Evolutionary conservation across 2,888 invertebrate genomes (phyloP).

Genomic region (Congeria kusceri): DNA sequence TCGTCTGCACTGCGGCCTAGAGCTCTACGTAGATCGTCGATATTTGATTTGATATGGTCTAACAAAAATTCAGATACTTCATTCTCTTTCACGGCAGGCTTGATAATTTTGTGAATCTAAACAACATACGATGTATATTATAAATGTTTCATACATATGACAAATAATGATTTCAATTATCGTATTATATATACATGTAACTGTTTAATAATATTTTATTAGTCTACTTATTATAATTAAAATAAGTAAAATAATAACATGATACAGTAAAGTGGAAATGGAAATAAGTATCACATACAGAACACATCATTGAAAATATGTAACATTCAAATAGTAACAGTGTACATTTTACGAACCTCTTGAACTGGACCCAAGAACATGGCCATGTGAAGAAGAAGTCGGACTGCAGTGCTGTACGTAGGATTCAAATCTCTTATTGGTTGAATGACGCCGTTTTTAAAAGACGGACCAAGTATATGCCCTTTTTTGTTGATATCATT

Average conservation of each 20-base stretch:
- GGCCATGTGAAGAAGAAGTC: slow-evolving; percentile 77
- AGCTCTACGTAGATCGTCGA: slow-evolving; percentile 52
- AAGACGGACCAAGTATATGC: slow-evolving; percentile 60
- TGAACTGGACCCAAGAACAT: slow-evolving; percentile 69
- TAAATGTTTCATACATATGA: too few species aligned
- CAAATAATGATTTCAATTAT: too few species aligned
- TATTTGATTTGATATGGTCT: slow-evolving; percentile 68
- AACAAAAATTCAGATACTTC: slow-evolving; percentile 56
- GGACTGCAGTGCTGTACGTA: slow-evolving; percentile 63
- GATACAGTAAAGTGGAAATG: too few species aligned
- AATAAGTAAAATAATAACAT: too few species aligned
- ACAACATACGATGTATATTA: too few species aligned
- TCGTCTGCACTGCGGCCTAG: slow-evolving; percentile 69
- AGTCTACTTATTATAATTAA: too few species aligned
- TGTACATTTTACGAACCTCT: neutral
- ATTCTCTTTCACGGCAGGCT: slow-evolving; percentile 37
- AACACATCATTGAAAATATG: too few species aligned
- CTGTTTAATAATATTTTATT: too few species aligned
- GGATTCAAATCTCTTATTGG: slow-evolving; percentile 73
- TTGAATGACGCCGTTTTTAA: slow-evolving; percentile 65
- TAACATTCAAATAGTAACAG: too few species aligned
- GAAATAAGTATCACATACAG: too few species aligned
- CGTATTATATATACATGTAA: too few species aligned
- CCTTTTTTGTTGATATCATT: too few species aligned
- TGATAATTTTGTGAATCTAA: slow-evolving; percentile 42